A percentile compares a stretch with the other conserved stretches of the same genome.
Evolutionary conservation across 2,888 invertebrate species (phyloP).

Genomic region (Chymomyza amoena): DNA sequence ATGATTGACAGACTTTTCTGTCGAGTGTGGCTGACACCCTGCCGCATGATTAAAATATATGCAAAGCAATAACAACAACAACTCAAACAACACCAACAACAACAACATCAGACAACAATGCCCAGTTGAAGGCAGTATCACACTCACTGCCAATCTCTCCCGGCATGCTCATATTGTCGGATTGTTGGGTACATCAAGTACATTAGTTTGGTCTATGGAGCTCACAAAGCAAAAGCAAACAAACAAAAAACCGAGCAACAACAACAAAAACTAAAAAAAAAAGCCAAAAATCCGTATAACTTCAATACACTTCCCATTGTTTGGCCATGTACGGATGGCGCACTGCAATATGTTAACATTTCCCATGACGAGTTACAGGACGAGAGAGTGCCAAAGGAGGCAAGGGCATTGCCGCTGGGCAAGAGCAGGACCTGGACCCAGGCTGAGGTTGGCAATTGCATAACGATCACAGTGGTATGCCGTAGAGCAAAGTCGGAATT

Average conservation of each 20-base stretch:
- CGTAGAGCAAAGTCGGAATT: not conserved
- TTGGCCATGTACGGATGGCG: not conserved
- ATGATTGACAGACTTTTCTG: slow-evolving; percentile 50
- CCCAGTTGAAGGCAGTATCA: not conserved
- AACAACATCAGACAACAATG: slow-evolving; percentile 6
- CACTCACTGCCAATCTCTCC: not conserved
- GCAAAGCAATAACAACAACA: slow-evolving; percentile 26
- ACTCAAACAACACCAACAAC: too few species aligned
- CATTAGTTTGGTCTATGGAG: not conserved
- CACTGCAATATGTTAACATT: slow-evolving; percentile 18
- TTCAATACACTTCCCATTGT: not conserved
- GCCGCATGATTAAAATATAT: slow-evolving; percentile 52
- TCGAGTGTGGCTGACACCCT: slow-evolving; percentile 18
- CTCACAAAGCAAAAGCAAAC: not conserved
- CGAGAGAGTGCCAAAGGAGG: not conserved
- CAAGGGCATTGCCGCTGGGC: not conserved
- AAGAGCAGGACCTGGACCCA: not conserved
- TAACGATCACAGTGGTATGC: slow-evolving; percentile 12
- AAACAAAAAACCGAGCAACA: not conserved
- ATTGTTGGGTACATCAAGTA: not conserved
- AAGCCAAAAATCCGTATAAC: not conserved
- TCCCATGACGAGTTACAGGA: slow-evolving; percentile 6
- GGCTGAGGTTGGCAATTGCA: slow-evolving; percentile 2
- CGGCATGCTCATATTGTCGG: not conserved
- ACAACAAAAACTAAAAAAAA: not conserved